Percentiles rank a stretch among this genome's conserved stretches.
Evolutionary conservation across 2,888 invertebrate genomes (phyloP).

Genomic region (Anticlea derivata): DNA sequence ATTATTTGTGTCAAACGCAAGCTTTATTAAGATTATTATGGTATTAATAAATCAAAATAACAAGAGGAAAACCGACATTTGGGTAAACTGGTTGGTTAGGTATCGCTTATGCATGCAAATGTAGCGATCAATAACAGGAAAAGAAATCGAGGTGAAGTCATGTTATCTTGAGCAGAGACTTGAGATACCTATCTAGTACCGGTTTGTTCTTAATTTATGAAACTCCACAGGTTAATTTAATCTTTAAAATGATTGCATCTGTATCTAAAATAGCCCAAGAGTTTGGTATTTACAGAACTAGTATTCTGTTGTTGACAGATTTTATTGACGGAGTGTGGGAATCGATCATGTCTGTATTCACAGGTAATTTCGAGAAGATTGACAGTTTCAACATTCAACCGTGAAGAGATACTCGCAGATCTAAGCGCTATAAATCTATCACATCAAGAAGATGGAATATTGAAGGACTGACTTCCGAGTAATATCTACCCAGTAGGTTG

Average conservation of each 20-base stretch:
- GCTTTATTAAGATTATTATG: too few relatives aligned
- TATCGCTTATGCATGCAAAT: constrained; percentile 42
- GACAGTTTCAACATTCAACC: not conserved
- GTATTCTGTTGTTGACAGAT: constrained; percentile 13
- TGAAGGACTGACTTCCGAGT: not conserved
- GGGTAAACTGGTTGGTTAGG: constrained; percentile 40
- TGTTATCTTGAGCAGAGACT: constrained; percentile 33
- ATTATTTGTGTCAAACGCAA: too few relatives aligned
- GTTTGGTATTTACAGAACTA: constrained; percentile 11
- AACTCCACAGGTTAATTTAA: constrained; percentile 22
- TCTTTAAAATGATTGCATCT: constrained; percentile 25
- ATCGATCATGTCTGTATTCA: constrained; percentile 27
- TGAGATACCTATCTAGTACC: constrained; percentile 35
- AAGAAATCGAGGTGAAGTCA: constrained; percentile 51
- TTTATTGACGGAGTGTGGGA: constrained; percentile 41
- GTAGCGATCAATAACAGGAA: constrained; percentile 54
- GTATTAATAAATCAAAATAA: constrained; percentile 10
- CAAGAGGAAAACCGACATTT: constrained; percentile 45
- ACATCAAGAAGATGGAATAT: not conserved
- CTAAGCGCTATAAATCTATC: not conserved
- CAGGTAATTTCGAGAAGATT: constrained; percentile 15
- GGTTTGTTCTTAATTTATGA: constrained; percentile 37
- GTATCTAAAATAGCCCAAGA: constrained; percentile 21
- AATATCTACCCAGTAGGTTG: not conserved
- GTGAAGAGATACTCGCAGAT: not conserved